Base-by-base conservation (phyloP, 2,888 invertebrate genomes). In the Dinocampus coccinellae region DNA sequence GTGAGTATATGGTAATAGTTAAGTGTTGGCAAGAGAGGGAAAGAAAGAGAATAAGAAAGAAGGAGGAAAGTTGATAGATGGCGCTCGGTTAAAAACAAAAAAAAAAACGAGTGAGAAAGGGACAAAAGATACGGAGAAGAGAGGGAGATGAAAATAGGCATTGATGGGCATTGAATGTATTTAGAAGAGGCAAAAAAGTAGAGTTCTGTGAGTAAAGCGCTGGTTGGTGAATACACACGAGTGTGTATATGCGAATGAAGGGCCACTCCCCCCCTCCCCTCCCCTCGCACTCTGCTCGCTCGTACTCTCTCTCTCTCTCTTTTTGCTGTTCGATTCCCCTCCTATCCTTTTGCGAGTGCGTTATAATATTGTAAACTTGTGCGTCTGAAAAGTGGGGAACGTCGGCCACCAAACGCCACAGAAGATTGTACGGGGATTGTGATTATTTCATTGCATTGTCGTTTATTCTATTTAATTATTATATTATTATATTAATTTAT, bases 311-410 rank as follows among this genome's bases (percentile, higher is more conserved):
- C n/a, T n/a, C n/a, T n/a, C n/a, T n/a, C n/a, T n/a, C n/a, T n/a
- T n/a, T n/a, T n/a, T 29, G 3, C 29, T 3, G 7, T 7, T 29
- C 29, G 29, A 7, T 3, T 7, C 29, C 29, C 29, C 29, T 29
- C 29, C 29, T 73, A 68, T 60, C 69, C 73, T 72, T 36, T 87
- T 88, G 81, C 82, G 81, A 87, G 76, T 47, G 75, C 79, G 85
- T 84, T 76, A 80, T 73, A 82, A 47, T 16, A 47, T 47, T 47
- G 47, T 47, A 47, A 16, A 47, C 47, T 47, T 47, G 47, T 47
- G 47, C 16, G 47, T 16, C 3, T n/a, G 39, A 4, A 3, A 29
- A 7, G 20, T n/a, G 3, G 52, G 75, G 73, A 61, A 65, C 26
- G 72, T 65, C 73, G 74, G 76, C 72, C 77, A 81, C n/a, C n/a